Conservation (phyloP, 2,888 invertebrate species). For the Osedax frankpressi region DNA sequence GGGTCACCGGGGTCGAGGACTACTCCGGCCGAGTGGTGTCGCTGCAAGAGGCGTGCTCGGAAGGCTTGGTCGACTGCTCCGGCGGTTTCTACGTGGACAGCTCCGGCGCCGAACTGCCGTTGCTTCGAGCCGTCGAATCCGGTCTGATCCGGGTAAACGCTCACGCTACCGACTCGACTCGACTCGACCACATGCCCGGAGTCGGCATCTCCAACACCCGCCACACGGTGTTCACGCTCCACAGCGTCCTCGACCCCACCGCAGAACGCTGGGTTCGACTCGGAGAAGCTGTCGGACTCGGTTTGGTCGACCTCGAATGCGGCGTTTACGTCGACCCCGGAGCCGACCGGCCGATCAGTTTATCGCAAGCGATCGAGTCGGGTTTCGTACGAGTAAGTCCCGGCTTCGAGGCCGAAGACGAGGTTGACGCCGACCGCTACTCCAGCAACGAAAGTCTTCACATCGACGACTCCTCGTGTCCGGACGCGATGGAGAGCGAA, state of each 20-base stretch:
- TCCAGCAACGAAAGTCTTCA: slow-evolving; percentile 33
- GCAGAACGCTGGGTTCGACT: slow-evolving; percentile 69
- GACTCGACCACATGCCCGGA: slow-evolving; percentile 11
- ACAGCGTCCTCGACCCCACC: slow-evolving; percentile 68
- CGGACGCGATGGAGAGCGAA: slow-evolving; percentile 51
- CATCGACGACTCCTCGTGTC: slow-evolving; percentile 48
- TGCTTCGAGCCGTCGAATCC: slow-evolving; percentile 33
- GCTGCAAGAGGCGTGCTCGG: slow-evolving; percentile 39
- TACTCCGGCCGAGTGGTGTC: not conserved
- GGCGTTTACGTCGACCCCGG: slow-evolving; percentile 20
- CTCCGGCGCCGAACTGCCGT: slow-evolving; percentile 56
- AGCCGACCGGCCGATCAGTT: no score
- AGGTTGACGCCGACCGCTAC: not conserved
- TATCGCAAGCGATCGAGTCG: slow-evolving; percentile 62
- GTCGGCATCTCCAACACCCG: not conserved
- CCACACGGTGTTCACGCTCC: slow-evolving; percentile 47
- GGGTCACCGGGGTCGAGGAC: slow-evolving; percentile 53
- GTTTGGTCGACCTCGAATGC: slow-evolving; percentile 37
- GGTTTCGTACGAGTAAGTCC: slow-evolving; percentile 55
- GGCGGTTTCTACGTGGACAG: slow-evolving; percentile 47
- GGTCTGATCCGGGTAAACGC: no score
- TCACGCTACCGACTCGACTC: no score
- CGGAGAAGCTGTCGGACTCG: slow-evolving; percentile 65
- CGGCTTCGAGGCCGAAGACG: slow-evolving; percentile 22
- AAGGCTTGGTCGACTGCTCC: slow-evolving; percentile 45